Base-by-base conservation (phyloP, 2,113 vertebrate species). In the Phaethornis superciliosus region DNA sequence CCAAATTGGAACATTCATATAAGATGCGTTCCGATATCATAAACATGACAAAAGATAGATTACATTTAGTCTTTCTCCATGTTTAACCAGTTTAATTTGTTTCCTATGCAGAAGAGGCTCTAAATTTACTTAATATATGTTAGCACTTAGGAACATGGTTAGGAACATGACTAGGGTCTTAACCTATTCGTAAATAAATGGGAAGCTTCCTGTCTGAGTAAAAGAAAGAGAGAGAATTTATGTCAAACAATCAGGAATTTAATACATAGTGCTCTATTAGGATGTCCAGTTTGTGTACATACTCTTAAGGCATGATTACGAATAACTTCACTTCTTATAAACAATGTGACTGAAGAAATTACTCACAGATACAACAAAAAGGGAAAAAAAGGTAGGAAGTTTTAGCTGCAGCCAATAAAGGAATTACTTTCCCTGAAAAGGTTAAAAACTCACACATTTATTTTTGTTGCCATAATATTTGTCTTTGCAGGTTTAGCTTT, bases 221-320 rank as follows among this genome's bases (percentile, higher is more conserved):
- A 98, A 98, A 98, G 97, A 99, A 98, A 98, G 98, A 98, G 98
- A 98, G 98, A 98, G 98, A 98, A 96, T 98, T 98, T 98, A 98
- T 99, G 99, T 99, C 99, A 99, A 99, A 99, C 99, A 99, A 98
- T 98, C 98, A 98, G 98, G 98, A 99, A 99, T 99, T 98, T 98
- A 99, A 99, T 99, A 99, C 97, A 98, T 98, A 90, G 98, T 97
- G 98, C 98, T 98, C 98, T 99, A 98, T 98, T 97, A 98, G 98
- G 98, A 98, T 98, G 98, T 98, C 98, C 98, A 98, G 97, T 98
- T 98, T 99, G 98, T 99, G 98, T 99, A 99, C 98, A 99, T 98
- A 99, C 98, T 98, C 98, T 98, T 98, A 98, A 97, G 96, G 97
- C 98, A 98, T 98, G 98, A 98, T 98, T 99, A 99, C 98, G 98